These are phyloP conservation scores for Orchesella flavescens DNA, from an alignment of 2,888 invertebrate species.

Conservation along the genomic window DNA sequence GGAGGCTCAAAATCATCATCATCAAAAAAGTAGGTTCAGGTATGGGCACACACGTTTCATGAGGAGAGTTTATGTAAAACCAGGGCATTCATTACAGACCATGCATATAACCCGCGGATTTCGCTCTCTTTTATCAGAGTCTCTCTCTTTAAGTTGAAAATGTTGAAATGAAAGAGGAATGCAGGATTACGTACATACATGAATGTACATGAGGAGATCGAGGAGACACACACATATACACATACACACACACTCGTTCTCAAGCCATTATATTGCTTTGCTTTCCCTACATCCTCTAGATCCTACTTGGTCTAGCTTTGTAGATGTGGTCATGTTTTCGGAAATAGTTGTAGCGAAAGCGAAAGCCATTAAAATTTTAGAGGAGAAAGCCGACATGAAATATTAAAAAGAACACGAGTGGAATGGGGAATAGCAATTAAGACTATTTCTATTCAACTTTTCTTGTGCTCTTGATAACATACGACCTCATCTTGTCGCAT, in stretches of 20 bases:
- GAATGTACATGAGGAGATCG: too few species aligned
- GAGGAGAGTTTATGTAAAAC: neutral
- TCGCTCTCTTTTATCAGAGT: conserved; percentile 1
- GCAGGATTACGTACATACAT: neutral
- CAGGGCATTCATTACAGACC: neutral
- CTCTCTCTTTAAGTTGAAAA: neutral
- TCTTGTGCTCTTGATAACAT: conserved; percentile 48
- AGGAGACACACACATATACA: too few species aligned
- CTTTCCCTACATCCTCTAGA: too few species aligned
- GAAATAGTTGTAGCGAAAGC: conserved; percentile 13
- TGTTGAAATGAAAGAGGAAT: conserved; percentile 14
- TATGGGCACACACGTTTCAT: neutral
- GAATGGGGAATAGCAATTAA: conserved; percentile 64
- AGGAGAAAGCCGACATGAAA: conserved; percentile 60
- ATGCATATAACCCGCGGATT: conserved; percentile 1
- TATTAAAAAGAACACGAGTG: conserved; percentile 62
- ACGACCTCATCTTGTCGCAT: conserved; percentile 52
- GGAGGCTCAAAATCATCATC: neutral
- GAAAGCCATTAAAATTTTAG: conserved; percentile 63
- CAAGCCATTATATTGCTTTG: too few species aligned
- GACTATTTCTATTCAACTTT: conserved; percentile 62
- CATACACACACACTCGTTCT: too few species aligned
- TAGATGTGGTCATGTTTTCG: conserved; percentile 16
- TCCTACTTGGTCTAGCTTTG: neutral
- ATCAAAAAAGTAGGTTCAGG: neutral